Evolutionary conservation across 2,113 vertebrate genomes (phyloP).

Genomic region (Neoarius graeffei): DNA sequence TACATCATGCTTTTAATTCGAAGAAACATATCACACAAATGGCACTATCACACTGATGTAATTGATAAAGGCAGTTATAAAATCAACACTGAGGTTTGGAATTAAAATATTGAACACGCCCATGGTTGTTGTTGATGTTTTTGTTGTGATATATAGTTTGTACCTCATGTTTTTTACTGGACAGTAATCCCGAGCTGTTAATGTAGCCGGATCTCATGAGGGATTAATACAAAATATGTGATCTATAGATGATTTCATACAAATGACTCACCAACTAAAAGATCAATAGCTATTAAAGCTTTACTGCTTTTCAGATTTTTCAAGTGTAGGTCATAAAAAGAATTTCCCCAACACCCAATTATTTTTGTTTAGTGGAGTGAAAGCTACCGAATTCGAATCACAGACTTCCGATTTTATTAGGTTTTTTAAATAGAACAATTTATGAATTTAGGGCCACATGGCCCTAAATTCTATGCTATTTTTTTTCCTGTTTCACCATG

Average conservation of each 20-base stretch:
- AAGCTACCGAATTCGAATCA: too few relatives aligned
- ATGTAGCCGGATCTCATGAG: not conserved
- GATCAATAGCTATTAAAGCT: not conserved
- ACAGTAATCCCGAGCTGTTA: not conserved
- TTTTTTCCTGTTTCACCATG: too few relatives aligned
- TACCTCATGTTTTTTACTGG: not conserved
- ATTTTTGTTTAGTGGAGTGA: too few relatives aligned
- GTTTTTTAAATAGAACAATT: too few relatives aligned
- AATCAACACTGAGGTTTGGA: not conserved
- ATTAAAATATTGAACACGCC: not conserved
- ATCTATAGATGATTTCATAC: not conserved
- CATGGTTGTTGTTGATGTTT: not conserved
- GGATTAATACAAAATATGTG: not conserved
- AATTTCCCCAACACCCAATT: too few relatives aligned
- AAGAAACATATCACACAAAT: not conserved
- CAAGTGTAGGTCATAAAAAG: too few relatives aligned
- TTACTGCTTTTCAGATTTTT: too few relatives aligned
- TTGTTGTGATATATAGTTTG: not conserved
- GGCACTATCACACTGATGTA: not conserved
- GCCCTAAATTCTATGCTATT: too few relatives aligned
- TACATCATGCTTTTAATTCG: slow-evolving; percentile 34
- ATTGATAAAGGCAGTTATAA: not conserved
- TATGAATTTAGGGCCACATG: too few relatives aligned
- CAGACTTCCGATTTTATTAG: too few relatives aligned
- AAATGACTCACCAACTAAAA: not conserved